phyloP scores from a whole-genome alignment of 2,797 vertebrate genomes.

The Myotis planiceps region DNA sequence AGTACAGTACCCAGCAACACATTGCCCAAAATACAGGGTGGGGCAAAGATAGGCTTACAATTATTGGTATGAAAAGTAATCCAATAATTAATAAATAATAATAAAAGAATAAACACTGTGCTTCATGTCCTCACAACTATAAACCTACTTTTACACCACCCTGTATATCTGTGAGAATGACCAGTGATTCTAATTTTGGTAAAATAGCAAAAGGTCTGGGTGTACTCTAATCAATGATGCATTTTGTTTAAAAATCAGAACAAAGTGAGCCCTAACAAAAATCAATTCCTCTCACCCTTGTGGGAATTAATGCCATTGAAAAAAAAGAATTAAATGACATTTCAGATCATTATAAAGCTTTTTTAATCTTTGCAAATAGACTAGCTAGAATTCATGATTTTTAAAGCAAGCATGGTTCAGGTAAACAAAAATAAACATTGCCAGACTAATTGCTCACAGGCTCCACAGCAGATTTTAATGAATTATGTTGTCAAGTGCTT shows the following conservation, averaged over 20 bases:
- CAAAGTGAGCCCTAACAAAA: neutral
- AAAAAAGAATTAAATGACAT: neutral
- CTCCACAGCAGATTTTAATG: neutral
- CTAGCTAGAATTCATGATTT: neutral
- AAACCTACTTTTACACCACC: neutral
- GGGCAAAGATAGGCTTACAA: neutral
- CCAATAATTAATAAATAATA: neutral
- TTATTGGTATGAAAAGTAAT: neutral
- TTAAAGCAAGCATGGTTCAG: neutral
- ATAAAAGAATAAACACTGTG: neutral
- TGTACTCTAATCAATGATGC: neutral
- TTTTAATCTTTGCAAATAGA: neutral
- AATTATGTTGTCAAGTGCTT: neutral
- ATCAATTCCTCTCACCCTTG: neutral
- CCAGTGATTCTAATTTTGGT: neutral
- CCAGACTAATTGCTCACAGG: neutral
- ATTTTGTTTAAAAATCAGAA: constrained; percentile 18
- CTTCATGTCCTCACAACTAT: neutral
- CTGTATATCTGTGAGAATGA: neutral
- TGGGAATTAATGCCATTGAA: neutral
- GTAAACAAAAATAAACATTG: neutral
- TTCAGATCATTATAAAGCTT: neutral
- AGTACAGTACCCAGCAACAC: no score
- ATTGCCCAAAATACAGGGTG: neutral
- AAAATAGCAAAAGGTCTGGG: neutral